Evolutionary conservation across 2,888 invertebrate genomes (phyloP), one percentile per base, ranked within the genome.

Genomic region (Polymixis flavicincta): DNA sequence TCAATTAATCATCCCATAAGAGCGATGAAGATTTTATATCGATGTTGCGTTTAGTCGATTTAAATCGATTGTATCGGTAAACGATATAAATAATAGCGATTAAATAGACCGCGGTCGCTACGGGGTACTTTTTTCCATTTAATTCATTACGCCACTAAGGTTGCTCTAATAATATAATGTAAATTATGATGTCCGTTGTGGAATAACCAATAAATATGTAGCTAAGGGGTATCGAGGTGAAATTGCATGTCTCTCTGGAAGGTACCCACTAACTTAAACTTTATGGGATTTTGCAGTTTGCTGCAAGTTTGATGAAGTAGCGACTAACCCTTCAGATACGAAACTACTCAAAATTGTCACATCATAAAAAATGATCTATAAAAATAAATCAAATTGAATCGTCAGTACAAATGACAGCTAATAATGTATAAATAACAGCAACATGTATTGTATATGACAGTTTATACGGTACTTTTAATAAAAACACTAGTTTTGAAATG

Each of bases 171-270:
- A 92, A 91, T 92, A 92, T 94, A 92, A 93, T 93, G 90, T 92
- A 93, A 94, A 94, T 95, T 93, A 95, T 95, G 92, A 93, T 93
- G 92, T 94, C 90, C 90, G 89, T 91, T 91, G 54, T 91, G n/a
- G 45, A 32, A 91, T 90, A 70, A 91, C 92, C 93, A 91, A 93
- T 94, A 93, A 92, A 90, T 91, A 92, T 93, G 92, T 60, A 50
- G 59, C 28, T 71, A 85, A 32, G 70, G 71, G 74, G 32, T 71
- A 48, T 72, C 54, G 17, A 72, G 32, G 7, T 50, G 13, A 60
- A 70, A 50, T 60, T 48, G 22, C 37, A 67, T 13, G 11, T 54
- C 59, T 0, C 2, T 32, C 17, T 25, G 28, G 14, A 32, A n/a
- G 66, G 45, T n/a, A 25, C 8, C 2, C 8, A 52, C 11, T 13